Evolutionary conservation across 2,888 invertebrate species (phyloP).

Genomic region (Tetranychus truncatus): DNA sequence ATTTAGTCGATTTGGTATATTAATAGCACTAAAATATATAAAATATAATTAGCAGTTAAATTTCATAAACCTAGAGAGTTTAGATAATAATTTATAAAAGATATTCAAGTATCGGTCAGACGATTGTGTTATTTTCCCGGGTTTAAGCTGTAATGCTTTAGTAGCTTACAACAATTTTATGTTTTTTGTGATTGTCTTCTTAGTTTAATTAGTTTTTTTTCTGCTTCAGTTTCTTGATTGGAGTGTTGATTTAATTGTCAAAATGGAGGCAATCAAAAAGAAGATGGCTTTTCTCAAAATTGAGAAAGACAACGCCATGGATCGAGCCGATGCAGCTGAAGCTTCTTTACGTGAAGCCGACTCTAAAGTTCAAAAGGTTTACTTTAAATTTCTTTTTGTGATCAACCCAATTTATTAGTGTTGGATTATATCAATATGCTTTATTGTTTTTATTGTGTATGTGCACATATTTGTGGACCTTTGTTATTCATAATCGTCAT

Average conservation of each 20-base stretch:
- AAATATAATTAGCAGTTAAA: no score
- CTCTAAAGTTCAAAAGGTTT: constrained; percentile 42
- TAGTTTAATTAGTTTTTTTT: neutral
- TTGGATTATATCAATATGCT: neutral
- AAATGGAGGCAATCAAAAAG: constrained; percentile 99
- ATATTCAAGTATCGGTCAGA: no score
- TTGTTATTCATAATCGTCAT: neutral
- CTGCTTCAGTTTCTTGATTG: neutral
- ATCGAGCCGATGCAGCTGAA: constrained; percentile 90
- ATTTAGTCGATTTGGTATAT: no score
- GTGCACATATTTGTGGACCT: neutral
- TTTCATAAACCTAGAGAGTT: no score
- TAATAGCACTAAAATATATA: no score
- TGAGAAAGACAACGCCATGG: constrained; percentile 99
- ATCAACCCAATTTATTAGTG: no score
- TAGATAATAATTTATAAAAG: no score
- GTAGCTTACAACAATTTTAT: no score
- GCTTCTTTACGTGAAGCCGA: constrained; percentile 60
- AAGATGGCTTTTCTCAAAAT: constrained; percentile 99
- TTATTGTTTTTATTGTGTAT: neutral
- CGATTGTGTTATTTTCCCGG: no score
- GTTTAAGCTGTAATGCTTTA: no score
- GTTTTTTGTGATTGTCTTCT: neutral
- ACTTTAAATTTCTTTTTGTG: neutral
- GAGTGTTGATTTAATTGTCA: neutral